Evolutionary conservation across 2,797 vertebrate species (phyloP).

Genomic region (Taeniopygia guttata): DNA sequence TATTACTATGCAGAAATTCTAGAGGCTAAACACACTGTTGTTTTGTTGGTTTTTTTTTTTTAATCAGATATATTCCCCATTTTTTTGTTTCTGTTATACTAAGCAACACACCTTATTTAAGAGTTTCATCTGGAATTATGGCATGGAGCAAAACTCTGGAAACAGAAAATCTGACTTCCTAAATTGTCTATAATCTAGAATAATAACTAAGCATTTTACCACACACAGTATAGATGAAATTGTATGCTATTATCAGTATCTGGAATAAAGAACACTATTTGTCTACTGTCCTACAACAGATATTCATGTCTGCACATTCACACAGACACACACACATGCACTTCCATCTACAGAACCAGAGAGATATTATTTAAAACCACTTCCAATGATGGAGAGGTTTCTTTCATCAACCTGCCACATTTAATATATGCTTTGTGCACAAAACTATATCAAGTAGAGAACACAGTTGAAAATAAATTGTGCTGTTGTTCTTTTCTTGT

Average conservation of each 20-base stretch:
- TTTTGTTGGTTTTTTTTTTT: too few species aligned
- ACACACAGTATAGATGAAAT: background rate
- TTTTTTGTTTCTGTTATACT: background rate
- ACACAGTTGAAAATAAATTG: slow-evolving; percentile 34
- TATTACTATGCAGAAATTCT: background rate
- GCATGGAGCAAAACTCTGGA: background rate
- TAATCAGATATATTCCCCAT: background rate
- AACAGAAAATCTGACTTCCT: slow-evolving; percentile 1
- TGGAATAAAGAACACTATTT: slow-evolving; percentile 53
- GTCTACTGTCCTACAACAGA: slow-evolving; percentile 6
- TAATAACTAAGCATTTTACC: background rate
- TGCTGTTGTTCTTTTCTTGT: slow-evolving; percentile 6
- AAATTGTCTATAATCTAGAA: background rate
- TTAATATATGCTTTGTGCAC: slow-evolving; percentile 33
- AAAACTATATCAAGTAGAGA: slow-evolving; percentile 33
- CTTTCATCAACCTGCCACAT: slow-evolving; percentile 1
- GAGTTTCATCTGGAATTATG: background rate
- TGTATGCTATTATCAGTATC: slow-evolving; percentile 1
- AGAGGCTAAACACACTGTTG: background rate
- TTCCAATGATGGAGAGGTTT: background rate
- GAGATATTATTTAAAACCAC: slow-evolving; percentile 57
- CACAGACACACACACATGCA: background rate
- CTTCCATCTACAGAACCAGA: slow-evolving; percentile 17
- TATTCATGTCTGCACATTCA: background rate
- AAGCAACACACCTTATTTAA: background rate